phyloP scores from a whole-genome alignment of 2,113 vertebrate species.

The Pheucticus melanocephalus region DNA sequence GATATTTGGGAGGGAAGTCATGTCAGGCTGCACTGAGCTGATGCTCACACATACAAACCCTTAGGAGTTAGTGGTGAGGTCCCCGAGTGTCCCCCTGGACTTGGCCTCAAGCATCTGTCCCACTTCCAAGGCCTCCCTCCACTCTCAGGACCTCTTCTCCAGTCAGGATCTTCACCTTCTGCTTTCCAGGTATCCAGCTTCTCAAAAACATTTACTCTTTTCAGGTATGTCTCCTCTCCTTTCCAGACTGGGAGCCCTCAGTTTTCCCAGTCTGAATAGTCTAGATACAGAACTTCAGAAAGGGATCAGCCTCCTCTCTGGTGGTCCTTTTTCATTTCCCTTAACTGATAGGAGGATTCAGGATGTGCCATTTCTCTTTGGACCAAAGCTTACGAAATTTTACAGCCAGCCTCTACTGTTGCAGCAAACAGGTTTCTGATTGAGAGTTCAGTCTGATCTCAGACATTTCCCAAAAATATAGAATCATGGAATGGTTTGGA shows the following conservation, averaged over 20 bases:
- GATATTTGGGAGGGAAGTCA: neutral
- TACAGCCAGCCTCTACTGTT: neutral
- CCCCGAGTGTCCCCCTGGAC: too few relatives aligned
- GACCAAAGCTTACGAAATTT: neutral
- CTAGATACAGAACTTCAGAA: neutral
- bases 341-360: neutral
- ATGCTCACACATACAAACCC: neutral
- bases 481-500: neutral
- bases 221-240: neutral
- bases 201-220: neutral
- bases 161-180: neutral
- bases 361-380: neutral
- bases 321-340: neutral
- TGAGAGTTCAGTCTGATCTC: neutral
- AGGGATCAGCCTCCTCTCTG: neutral
- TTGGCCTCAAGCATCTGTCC: neutral
- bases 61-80: fast-evolving
- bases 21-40: neutral
- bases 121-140: neutral
- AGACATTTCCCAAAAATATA: neutral
- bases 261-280: neutral
- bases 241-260: neutral
- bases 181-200: neutral
- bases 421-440: neutral
- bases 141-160: neutral